Conservation (phyloP, 1,140 invertebrate species). For the Chrysopa pallens region DNA sequence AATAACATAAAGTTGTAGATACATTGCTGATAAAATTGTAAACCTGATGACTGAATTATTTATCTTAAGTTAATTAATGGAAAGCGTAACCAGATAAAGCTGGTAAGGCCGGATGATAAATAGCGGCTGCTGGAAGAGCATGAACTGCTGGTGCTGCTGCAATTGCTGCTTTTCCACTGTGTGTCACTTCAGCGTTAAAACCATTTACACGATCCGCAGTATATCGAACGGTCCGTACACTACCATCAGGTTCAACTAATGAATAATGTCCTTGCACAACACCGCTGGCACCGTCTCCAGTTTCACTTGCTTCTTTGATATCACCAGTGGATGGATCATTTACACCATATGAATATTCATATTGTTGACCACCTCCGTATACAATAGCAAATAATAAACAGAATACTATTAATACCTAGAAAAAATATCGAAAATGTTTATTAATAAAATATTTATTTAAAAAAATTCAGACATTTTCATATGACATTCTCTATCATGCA, state of each 20-base stretch:
- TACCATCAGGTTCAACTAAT: slow-evolving; percentile 42
- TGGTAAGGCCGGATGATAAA: background rate
- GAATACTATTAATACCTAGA: too few species aligned
- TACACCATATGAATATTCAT: slow-evolving; percentile 23
- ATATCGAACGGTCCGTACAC: slow-evolving; percentile 38
- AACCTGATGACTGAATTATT: too few species aligned
- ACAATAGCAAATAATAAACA: too few species aligned
- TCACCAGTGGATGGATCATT: slow-evolving; percentile 24
- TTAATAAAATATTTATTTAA: too few species aligned
- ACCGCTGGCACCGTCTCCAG: slow-evolving; percentile 25
- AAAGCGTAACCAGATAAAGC: background rate
- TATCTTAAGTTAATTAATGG: background rate
- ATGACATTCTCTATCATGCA: too few species aligned
- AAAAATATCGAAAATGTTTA: too few species aligned
- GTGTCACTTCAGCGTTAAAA: slow-evolving; percentile 12
- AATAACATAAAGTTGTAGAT: too few species aligned
- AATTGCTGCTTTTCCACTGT: slow-evolving; percentile 5
- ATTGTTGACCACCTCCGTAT: slow-evolving; percentile 4
- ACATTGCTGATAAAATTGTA: too few species aligned
- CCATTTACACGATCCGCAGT: slow-evolving; percentile 8
- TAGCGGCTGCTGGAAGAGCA: too few species aligned
- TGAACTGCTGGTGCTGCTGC: background rate
- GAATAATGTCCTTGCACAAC: slow-evolving; percentile 42
- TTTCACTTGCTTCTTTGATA: slow-evolving; percentile 18
- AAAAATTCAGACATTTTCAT: too few species aligned